These are phyloP conservation scores for Ormyrus rosae DNA, from an alignment of 2,888 invertebrate genomes.

Conservation along the genomic window DNA sequence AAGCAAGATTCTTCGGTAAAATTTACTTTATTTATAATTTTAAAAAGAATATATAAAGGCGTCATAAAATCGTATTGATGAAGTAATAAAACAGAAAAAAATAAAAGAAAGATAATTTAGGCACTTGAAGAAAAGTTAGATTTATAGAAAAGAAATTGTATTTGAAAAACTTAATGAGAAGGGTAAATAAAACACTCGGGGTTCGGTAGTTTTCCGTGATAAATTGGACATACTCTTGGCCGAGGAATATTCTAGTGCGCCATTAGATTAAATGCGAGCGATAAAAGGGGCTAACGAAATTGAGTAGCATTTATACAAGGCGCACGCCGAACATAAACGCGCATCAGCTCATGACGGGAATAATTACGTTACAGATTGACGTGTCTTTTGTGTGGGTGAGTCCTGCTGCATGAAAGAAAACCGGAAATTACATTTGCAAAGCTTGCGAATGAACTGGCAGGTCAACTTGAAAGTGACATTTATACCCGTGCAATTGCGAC, in stretches of 20 bases:
- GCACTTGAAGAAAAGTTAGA: too few species aligned
- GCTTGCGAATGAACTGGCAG: constrained; percentile 47
- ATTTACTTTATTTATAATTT: too few species aligned
- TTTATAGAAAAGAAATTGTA: too few species aligned
- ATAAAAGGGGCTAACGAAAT: constrained; percentile 50
- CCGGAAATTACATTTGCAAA: constrained; percentile 65
- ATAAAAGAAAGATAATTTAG: too few species aligned
- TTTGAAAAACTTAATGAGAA: too few species aligned
- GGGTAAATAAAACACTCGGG: too few species aligned
- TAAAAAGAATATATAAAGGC: too few species aligned
- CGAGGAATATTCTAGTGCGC: constrained; percentile 1
- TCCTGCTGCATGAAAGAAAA: constrained; percentile 61
- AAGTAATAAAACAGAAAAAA: too few species aligned
- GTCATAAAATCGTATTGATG: too few species aligned
- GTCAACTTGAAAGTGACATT: constrained; percentile 56
- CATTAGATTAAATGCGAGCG: constrained; percentile 14
- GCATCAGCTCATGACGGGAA: constrained; percentile 54
- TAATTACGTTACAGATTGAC: constrained; percentile 62
- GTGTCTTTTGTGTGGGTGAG: constrained; percentile 61
- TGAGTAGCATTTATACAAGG: constrained; percentile 50
- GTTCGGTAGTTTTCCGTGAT: constrained; percentile 23
- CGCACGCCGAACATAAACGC: constrained; percentile 20
- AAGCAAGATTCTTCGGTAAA: too few species aligned
- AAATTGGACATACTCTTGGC: background rate
- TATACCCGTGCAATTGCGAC: constrained; percentile 42